A percentile compares a stretch with the other conserved stretches of the same genome.
Evolutionary conservation across 2,888 invertebrate genomes (phyloP).

Genomic region (Malacosoma neustria): DNA sequence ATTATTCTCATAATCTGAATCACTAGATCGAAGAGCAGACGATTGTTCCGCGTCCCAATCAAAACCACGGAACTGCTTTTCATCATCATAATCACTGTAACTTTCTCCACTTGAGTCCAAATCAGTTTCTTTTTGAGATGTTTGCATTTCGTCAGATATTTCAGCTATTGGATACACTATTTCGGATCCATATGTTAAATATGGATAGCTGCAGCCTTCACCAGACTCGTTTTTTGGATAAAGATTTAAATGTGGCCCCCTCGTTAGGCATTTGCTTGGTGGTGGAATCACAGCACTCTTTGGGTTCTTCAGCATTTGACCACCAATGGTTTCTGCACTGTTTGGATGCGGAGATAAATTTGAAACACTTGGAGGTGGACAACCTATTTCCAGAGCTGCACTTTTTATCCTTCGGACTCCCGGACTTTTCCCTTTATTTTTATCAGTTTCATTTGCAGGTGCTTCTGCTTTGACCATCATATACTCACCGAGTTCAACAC

Average conservation of each 20-base stretch:
- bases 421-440: conserved; percentile 72
- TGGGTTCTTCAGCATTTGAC: conserved; percentile 79
- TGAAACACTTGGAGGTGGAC: conserved; percentile 79
- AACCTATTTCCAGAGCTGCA: conserved; percentile 81
- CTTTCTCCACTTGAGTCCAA: conserved; percentile 75
- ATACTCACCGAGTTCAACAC: conserved; percentile 67
- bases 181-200: conserved; percentile 80
- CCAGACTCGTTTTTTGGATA: conserved; percentile 79
- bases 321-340: conserved; percentile 85
- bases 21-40: conserved; percentile 66
- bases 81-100: conserved; percentile 77
- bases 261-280: conserved; percentile 80
- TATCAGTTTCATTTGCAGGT: conserved; percentile 55
- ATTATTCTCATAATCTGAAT: conserved; percentile 80
- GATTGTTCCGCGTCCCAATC: conserved; percentile 69
- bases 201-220: conserved; percentile 85
- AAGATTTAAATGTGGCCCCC: conserved; percentile 81
- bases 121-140: conserved; percentile 78
- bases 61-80: conserved; percentile 69
- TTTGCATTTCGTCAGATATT: conserved; percentile 86
- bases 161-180: conserved; percentile 90
- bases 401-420: conserved; percentile 81
- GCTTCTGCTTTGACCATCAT: conserved; percentile 70
- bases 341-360: conserved; percentile 87
- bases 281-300: conserved; percentile 78